These are phyloP conservation scores for Machaerirhynchus nigripectus DNA, from an alignment of 2,113 vertebrate species.

Conservation along the genomic window DNA sequence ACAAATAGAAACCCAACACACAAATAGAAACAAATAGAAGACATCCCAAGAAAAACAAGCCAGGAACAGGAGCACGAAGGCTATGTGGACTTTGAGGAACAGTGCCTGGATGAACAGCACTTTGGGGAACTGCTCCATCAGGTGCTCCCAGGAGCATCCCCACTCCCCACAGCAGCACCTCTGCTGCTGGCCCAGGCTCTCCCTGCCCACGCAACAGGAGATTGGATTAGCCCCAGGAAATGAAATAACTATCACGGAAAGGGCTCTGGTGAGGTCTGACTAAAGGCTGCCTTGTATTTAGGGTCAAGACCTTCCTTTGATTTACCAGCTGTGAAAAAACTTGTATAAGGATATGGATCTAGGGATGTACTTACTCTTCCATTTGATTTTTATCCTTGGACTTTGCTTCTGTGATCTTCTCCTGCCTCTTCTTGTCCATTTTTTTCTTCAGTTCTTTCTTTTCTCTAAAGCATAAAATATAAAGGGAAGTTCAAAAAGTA, in stretches of 20 bases:
- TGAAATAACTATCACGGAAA: background rate
- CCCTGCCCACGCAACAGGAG: background rate
- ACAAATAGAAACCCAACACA: background rate
- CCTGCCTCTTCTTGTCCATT: conserved; percentile 97
- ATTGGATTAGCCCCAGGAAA: background rate
- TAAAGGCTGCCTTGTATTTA: background rate
- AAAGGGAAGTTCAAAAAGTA: background rate
- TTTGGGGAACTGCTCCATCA: background rate
- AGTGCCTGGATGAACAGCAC: background rate
- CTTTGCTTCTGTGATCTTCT: conserved; percentile 94
- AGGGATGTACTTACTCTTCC: conserved; percentile 85
- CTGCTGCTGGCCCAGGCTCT: background rate
- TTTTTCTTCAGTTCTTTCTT: conserved; percentile 97
- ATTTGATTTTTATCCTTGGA: conserved; percentile 94
- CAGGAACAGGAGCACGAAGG: background rate
- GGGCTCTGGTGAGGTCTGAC: background rate
- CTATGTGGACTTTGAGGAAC: background rate
- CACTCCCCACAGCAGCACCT: background rate
- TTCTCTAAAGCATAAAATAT: conserved; percentile 76
- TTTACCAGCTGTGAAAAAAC: background rate
- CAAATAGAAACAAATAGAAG: background rate
- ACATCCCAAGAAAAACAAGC: too few relatives aligned
- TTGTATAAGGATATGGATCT: background rate
- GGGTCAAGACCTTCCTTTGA: background rate
- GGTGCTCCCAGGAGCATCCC: background rate